A percentile compares a stretch with the other conserved stretches of the same genome.
phyloP scores from a whole-genome alignment of 2,113 vertebrate species.

The Camelus dromedarius region DNA sequence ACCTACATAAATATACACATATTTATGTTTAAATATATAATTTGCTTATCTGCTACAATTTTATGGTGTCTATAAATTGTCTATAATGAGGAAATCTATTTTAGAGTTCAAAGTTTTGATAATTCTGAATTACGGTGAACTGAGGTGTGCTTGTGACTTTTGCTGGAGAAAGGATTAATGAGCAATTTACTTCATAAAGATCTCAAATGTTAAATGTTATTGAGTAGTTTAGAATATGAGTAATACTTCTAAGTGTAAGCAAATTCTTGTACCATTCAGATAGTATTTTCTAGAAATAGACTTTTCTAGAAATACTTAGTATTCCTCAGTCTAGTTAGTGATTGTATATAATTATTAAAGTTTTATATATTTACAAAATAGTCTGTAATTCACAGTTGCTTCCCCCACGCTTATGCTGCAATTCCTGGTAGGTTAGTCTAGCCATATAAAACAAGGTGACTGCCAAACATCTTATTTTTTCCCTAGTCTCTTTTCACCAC shows the following conservation, averaged over 20 bases:
- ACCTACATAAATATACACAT: not conserved
- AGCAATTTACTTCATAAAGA: not conserved
- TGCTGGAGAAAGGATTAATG: not conserved
- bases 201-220: not conserved
- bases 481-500: not conserved
- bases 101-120: not conserved
- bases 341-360: not conserved
- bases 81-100: not conserved
- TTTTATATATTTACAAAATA: not conserved
- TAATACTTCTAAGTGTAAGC: not conserved
- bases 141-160: not conserved
- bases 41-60: not conserved
- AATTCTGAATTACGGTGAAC: not conserved
- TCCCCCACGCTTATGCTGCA: not conserved
- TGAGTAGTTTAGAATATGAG: not conserved
- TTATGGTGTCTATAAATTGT: not conserved
- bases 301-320: not conserved
- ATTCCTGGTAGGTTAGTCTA: not conserved
- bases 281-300: not conserved
- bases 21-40: not conserved
- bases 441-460: not conserved
- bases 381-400: not conserved
- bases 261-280: not conserved
- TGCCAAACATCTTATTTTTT: not conserved
- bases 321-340: not conserved